Conservation (phyloP, 2,113 vertebrate species). For the Felis catus region F.catus_Fca126_mat1.0 CM031416.1:126301501-126302000, state of each 20-base stretch:
- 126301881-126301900: too few species aligned
- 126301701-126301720: neutral
- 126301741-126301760: too few species aligned
- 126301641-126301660: neutral
- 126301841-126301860: too few species aligned
- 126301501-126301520: neutral
- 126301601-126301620: neutral
- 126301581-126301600: neutral
- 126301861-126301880: too few species aligned
- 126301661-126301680: neutral
- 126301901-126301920: too few species aligned
- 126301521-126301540: neutral
- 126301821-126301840: neutral
- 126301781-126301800: neutral
- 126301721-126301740: neutral
- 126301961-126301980: too few species aligned
- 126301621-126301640: neutral
- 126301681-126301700: neutral
- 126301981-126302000: too few species aligned
- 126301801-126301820: neutral
- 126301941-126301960: too few species aligned
- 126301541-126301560: neutral
- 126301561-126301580: neutral
- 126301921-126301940: too few species aligned
- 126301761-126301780: neutral